phyloP scores from a whole-genome alignment of 1,140 invertebrate species.

The roundworm (Caenorhabditis elegans) region WBcel235 BX284606.5:9778501-9779000 shows the following conservation, averaged over 20 bases:
- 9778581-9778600: slow-evolving; percentile 28
- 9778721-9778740: too few species aligned
- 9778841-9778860: not conserved
- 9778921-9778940: not conserved
- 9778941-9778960: not conserved
- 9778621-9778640: slow-evolving; percentile 37
- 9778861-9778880: slow-evolving; percentile 36
- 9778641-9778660: slow-evolving; percentile 35
- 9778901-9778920: slow-evolving; percentile 34
- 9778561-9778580: slow-evolving; percentile 11
- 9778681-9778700: not conserved
- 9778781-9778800: not conserved
- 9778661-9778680: not conserved
- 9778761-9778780: not conserved
- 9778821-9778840: slow-evolving; percentile 16
- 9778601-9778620: slow-evolving; percentile 29
- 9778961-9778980: slow-evolving; percentile 26
- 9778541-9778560: slow-evolving; percentile 22
- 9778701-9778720: slow-evolving; percentile 11
- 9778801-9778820: slow-evolving; percentile 9
- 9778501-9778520: slow-evolving; percentile 11
- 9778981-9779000: not conserved
- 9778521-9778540: slow-evolving; percentile 17
- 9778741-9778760: too few species aligned
- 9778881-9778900: not conserved